Base-by-base conservation (phyloP, 2,113 vertebrate genomes). In the Eolophus roseicapilla region DNA sequence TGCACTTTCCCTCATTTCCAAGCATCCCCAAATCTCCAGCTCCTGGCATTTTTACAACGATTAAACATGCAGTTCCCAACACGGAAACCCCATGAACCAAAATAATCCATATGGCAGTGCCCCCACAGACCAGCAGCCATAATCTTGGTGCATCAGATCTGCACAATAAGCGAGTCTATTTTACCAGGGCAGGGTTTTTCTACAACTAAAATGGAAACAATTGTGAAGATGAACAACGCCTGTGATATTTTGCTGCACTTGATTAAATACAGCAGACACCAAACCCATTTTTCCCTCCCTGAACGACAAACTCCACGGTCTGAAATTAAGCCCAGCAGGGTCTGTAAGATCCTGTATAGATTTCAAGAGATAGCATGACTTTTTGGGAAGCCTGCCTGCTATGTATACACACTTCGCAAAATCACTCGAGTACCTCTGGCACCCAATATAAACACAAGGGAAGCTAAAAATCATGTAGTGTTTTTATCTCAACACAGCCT, bases 261-360 rank as follows among this genome's bases (percentile, higher is more conserved):
- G 92, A 96, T 97, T 96, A 96, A 96, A 91, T 73, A 80, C 80
- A 93, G 81, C n/a, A 76, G 41, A 82, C 46, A 86, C 75, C 71
- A 89, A 95, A 91, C 29, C 28, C 49, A 19, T 70, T 88, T 93
- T 55, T 73, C 44, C 17, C 73, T 82, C 79, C 88, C 91, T 70
- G 37, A 94, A 95, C 0, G 5, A 90, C 65, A 92, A 97, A 94
- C 60, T 81, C n/a, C 3, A 74, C 87, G 89, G 95, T 63, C 53
- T 78, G 83, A 91, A 96, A 94, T 93, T 87, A 92, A 96, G 78
- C 81, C 81, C 83, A 95, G 88, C 50, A 90, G 91, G 71, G 44
- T 88, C 91, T 93, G 80, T 6, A 90, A 81, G 79, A 85, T 55
- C 64, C 55, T 55, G 52, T 70, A 49, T 9, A 68, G 70, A 82